Conservation (phyloP, 2,888 invertebrate species). For the Pseudococcus jackbeardsleyi region DNA sequence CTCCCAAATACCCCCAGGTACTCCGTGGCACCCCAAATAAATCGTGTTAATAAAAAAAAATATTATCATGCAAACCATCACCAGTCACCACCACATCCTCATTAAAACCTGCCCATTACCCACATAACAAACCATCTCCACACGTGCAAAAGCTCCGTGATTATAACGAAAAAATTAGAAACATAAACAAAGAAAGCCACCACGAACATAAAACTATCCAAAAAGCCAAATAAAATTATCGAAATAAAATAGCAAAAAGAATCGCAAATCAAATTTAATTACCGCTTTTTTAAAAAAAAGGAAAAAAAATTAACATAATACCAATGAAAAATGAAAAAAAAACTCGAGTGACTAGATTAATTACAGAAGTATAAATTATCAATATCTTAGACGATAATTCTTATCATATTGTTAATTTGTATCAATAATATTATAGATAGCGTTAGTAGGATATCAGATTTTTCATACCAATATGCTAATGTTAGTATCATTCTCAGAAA, state of each 20-base stretch:
- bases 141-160: constrained; percentile 34
- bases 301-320: constrained; percentile 59
- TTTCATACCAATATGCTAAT: constrained; percentile 42
- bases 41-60: neutral
- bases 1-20: no score
- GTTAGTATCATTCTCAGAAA: constrained; percentile 44
- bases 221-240: constrained; percentile 37
- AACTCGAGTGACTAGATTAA: constrained; percentile 59
- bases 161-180: constrained; percentile 7
- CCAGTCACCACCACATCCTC: constrained; percentile 20
- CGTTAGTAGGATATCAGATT: constrained; percentile 63
- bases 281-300: constrained; percentile 56
- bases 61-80: neutral
- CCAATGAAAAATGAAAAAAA: constrained; percentile 45
- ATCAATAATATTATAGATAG: constrained; percentile 42
- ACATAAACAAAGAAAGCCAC: constrained; percentile 14
- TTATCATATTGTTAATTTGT: constrained; percentile 47
- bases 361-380: constrained; percentile 61
- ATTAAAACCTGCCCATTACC: neutral
- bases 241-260: constrained; percentile 61
- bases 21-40: neutral
- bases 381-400: constrained; percentile 59
- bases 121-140: neutral
- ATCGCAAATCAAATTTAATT: constrained; percentile 65
- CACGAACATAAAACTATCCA: constrained; percentile 5